These are phyloP conservation scores for Colinus virginianus DNA, from an alignment of 2,113 vertebrate genomes.

Conservation along the genomic window DNA sequence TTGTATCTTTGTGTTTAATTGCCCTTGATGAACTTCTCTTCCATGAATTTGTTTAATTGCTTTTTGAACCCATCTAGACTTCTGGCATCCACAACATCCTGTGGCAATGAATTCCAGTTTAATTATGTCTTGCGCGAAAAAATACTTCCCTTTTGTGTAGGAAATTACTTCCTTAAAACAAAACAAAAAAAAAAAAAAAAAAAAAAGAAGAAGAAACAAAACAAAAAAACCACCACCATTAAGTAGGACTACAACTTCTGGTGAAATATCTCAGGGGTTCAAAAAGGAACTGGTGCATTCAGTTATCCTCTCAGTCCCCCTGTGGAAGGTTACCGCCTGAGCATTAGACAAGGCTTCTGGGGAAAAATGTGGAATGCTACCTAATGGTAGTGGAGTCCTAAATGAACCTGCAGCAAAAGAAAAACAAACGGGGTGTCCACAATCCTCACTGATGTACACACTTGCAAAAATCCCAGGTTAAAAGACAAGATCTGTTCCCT, in stretches of 20 bases:
- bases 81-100: conserved; percentile 73
- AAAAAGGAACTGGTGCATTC: neutral
- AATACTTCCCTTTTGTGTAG: conserved; percentile 66
- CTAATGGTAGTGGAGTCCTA: neutral
- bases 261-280: neutral
- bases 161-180: conserved; percentile 60
- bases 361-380: neutral
- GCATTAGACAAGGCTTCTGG: neutral
- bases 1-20: conserved; percentile 69
- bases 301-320: neutral
- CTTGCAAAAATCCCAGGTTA: neutral
- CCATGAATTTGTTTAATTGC: conserved; percentile 72
- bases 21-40: conserved; percentile 68
- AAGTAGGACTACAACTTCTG: neutral
- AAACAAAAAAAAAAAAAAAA: neutral
- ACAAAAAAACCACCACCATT: neutral
- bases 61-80: conserved; percentile 66
- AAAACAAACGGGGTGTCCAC: neutral
- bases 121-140: conserved; percentile 68
- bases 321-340: neutral
- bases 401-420: neutral
- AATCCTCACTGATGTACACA: neutral
- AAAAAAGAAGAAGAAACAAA: neutral
- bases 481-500: neutral
- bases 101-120: conserved; percentile 72